Percentiles rank a stretch among this genome's conserved stretches.
Evolutionary conservation across 1,140 invertebrate species (phyloP).

Genomic region (Spodoptera litura): DNA sequence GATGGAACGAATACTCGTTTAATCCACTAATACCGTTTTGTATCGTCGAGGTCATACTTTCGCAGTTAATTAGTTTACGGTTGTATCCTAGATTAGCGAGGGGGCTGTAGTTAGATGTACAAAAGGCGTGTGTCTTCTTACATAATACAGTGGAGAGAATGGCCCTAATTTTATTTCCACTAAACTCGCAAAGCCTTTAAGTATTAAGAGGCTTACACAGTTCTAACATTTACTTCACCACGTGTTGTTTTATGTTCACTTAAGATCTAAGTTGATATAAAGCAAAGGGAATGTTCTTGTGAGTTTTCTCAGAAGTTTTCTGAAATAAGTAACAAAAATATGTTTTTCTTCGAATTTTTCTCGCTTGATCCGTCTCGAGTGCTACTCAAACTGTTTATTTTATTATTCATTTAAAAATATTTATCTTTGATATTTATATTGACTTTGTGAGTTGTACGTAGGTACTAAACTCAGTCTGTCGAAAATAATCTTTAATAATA

Average conservation of each 20-base stretch:
- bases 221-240: constrained; percentile 12
- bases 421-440: no score
- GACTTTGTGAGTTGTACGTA: background rate
- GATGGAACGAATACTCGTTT: constrained; percentile 36
- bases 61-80: constrained; percentile 47
- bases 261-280: constrained; percentile 12
- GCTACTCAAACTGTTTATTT: no score
- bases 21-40: constrained; percentile 39
- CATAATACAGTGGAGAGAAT: background rate
- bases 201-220: constrained; percentile 26
- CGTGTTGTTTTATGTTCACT: constrained; percentile 5
- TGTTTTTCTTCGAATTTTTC: background rate
- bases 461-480: background rate
- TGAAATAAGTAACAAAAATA: background rate
- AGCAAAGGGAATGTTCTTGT: background rate
- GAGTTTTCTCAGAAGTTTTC: background rate
- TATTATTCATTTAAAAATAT: no score
- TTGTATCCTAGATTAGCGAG: constrained; percentile 14
- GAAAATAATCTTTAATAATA: no score
- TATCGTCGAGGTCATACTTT: constrained; percentile 30
- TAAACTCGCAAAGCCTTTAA: background rate
- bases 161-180: constrained; percentile 25
- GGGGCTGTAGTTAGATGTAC: background rate
- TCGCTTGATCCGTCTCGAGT: background rate
- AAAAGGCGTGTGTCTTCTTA: constrained; percentile 20